Conservation (phyloP, 2,888 invertebrate species). For the Sericinus montela region DNA sequence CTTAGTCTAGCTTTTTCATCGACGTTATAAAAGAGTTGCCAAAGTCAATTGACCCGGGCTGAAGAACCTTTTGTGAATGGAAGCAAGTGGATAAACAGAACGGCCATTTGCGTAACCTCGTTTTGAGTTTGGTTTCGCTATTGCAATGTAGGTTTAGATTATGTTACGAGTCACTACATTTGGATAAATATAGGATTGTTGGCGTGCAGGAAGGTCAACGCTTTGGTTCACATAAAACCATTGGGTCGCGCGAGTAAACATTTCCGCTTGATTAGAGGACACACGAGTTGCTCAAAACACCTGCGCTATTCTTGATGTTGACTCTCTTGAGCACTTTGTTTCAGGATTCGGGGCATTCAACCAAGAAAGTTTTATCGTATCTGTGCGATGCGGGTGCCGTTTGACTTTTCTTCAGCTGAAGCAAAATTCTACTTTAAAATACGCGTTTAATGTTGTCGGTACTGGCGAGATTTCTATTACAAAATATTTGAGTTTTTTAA, state of each 20-base stretch:
- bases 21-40: slow-evolving; percentile 21
- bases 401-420: slow-evolving; percentile 47
- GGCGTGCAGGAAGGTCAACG: slow-evolving; percentile 31
- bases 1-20: slow-evolving; percentile 15
- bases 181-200: slow-evolving; percentile 26
- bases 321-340: slow-evolving; percentile 67
- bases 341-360: slow-evolving; percentile 50
- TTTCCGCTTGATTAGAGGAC: slow-evolving; percentile 75
- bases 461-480: too few relatives aligned
- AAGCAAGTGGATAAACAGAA: slow-evolving; percentile 42
- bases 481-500: too few relatives aligned
- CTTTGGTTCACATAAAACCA: slow-evolving; percentile 38
- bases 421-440: slow-evolving; percentile 26
- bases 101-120: slow-evolving; percentile 31
- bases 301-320: slow-evolving; percentile 58
- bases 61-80: slow-evolving; percentile 27
- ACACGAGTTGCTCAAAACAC: slow-evolving; percentile 59
- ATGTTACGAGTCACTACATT: slow-evolving; percentile 25
- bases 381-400: slow-evolving; percentile 55
- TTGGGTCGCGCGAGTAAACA: slow-evolving; percentile 58
- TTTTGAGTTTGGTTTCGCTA: slow-evolving; percentile 46
- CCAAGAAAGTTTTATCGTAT: slow-evolving; percentile 62
- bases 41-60: slow-evolving; percentile 17
- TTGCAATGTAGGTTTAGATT: slow-evolving; percentile 27
- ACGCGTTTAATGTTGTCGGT: too few relatives aligned